Percentiles rank a stretch among this genome's conserved stretches.
Evolutionary conservation across 2,888 invertebrate genomes (phyloP).

Genomic region (Agonopterix heracliana): DNA sequence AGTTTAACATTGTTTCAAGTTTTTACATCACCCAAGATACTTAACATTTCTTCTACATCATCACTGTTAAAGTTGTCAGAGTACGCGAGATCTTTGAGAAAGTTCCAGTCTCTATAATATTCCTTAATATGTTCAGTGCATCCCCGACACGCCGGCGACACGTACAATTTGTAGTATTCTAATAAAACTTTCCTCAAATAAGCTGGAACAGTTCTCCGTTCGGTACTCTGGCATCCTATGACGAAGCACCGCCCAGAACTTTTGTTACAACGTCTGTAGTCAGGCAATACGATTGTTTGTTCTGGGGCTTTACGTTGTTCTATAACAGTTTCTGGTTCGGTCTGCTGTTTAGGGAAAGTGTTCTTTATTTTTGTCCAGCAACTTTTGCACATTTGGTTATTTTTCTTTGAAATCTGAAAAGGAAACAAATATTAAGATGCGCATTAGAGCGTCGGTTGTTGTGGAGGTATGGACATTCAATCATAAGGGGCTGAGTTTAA

Average conservation of each 20-base stretch:
- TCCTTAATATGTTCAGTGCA: background rate
- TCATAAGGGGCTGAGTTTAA: too few species aligned
- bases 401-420: too few species aligned
- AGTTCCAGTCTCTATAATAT: slow-evolving; percentile 1
- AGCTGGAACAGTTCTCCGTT: background rate
- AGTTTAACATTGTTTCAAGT: too few species aligned
- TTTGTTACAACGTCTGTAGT: background rate
- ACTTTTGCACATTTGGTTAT: too few species aligned
- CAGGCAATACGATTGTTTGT: background rate
- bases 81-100: background rate
- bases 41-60: background rate
- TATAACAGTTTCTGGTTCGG: too few species aligned
- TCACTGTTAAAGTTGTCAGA: background rate
- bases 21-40: background rate
- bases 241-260: background rate
- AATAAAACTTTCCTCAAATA: slow-evolving; percentile 1
- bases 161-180: background rate
- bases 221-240: background rate
- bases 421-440: too few species aligned
- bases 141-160: background rate
- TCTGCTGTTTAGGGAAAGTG: too few species aligned
- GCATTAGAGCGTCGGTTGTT: too few species aligned
- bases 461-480: too few species aligned
- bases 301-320: too few species aligned
- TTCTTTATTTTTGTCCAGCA: too few species aligned